Percentiles rank a stretch among this genome's conserved stretches.
Evolutionary conservation across 2,888 invertebrate species (phyloP).

Genomic region (Cephus rjabovi): DNA sequence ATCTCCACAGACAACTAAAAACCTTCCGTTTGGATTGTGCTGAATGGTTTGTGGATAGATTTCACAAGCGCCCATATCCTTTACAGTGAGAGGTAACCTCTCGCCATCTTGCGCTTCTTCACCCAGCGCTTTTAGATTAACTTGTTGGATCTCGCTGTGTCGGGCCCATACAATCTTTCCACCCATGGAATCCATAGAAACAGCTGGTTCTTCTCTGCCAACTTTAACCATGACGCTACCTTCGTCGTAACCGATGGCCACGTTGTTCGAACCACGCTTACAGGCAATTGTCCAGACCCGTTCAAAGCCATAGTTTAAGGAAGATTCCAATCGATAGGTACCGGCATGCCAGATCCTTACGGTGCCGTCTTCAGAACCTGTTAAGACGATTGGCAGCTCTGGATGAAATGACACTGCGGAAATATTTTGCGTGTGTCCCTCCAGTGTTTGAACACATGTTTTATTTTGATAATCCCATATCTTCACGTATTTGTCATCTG

Average conservation of each 20-base stretch:
- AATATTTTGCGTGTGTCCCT: slow-evolving; percentile 97
- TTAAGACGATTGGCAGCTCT: slow-evolving; percentile 95
- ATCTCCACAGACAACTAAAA: slow-evolving; percentile 97
- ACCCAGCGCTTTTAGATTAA: slow-evolving; percentile 87
- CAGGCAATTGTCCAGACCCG: slow-evolving; percentile 97
- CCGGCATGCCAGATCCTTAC: slow-evolving; percentile 99
- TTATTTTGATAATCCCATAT: slow-evolving; percentile 99
- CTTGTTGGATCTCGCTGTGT: slow-evolving; percentile 98
- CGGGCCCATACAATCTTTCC: slow-evolving; percentile 99
- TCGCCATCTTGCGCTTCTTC: slow-evolving; percentile 72
- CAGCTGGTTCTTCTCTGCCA: slow-evolving; percentile 99
- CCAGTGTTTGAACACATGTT: slow-evolving; percentile 98
- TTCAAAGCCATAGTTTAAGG: slow-evolving; percentile 97
- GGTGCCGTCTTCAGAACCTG: slow-evolving; percentile 98
- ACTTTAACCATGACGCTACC: slow-evolving; percentile 96
- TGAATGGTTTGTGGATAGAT: slow-evolving; percentile 98
- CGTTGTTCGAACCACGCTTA: slow-evolving; percentile 94
- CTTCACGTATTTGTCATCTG: slow-evolving; percentile 97
- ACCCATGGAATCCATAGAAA: slow-evolving; percentile 98
- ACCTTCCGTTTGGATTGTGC: slow-evolving; percentile 97
- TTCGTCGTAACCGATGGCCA: slow-evolving; percentile 97
- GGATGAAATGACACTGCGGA: slow-evolving; percentile 98
- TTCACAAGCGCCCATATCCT: slow-evolving; percentile 99
- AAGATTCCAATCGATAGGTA: slow-evolving; percentile 96
- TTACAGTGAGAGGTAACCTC: slow-evolving; percentile 88